Evolutionary conservation across 2,113 vertebrate species (phyloP).

Genomic region (Eubucco bourcierii): DNA sequence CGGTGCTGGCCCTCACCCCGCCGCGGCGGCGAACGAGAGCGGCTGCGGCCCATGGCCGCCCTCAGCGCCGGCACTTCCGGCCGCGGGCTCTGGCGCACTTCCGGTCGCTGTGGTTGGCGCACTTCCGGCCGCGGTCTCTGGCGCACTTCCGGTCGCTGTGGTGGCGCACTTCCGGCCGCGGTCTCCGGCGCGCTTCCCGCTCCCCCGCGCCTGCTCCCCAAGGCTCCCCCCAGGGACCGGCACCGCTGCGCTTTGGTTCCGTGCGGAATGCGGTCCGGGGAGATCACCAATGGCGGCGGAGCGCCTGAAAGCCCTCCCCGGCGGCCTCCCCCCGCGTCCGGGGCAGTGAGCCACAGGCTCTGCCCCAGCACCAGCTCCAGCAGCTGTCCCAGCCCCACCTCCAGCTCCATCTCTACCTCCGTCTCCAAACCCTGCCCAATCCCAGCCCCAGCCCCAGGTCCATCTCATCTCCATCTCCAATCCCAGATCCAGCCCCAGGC

Average conservation of each 20-base stretch:
- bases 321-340: background rate
- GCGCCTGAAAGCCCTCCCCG: too few relatives aligned
- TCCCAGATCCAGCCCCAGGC: background rate
- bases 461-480: background rate
- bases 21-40: slow-evolving; percentile 30
- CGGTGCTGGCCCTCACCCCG: background rate
- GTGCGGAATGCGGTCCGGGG: too few relatives aligned
- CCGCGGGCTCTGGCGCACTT: background rate
- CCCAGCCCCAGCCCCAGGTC: too few relatives aligned
- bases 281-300: accelerated
- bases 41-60: slow-evolving; percentile 23
- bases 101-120: too few relatives aligned
- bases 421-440: too few relatives aligned
- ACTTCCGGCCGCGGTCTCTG: too few relatives aligned
- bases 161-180: too few relatives aligned
- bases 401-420: too few relatives aligned
- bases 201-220: too few relatives aligned
- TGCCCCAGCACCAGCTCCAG: background rate
- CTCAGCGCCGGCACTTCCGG: background rate
- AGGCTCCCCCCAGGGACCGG: background rate
- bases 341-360: too few relatives aligned
- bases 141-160: too few relatives aligned
- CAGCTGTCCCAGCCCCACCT: background rate
- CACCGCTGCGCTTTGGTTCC: background rate
- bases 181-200: background rate